A percentile compares a stretch with the other conserved stretches of the same genome.
Conservation (phyloP, 1,140 invertebrate species). For the Anastrepha obliqua region DNA sequence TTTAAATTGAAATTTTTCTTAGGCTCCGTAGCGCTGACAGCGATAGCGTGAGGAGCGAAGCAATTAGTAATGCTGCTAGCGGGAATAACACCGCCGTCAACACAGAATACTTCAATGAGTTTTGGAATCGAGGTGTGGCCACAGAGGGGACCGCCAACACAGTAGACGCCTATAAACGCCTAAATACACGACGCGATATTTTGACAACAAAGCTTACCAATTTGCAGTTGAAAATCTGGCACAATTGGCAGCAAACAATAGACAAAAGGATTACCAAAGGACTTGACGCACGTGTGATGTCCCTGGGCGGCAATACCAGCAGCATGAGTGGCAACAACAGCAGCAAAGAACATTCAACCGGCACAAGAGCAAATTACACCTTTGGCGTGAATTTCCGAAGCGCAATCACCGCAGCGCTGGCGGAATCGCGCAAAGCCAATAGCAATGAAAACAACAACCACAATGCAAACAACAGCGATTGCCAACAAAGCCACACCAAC, state of each 20-base stretch:
- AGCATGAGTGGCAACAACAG: not conserved
- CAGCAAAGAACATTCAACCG: not conserved
- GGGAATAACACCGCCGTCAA: not conserved
- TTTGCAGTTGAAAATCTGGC: conserved; percentile 71
- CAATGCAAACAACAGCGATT: too few relatives aligned
- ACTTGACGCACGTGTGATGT: conserved; percentile 62
- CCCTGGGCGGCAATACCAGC: conserved; percentile 16
- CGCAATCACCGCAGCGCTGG: conserved; percentile 37
- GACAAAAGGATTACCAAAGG: conserved; percentile 64
- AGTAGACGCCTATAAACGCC: conserved; percentile 33
- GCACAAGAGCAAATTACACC: conserved; percentile 22
- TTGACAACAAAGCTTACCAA: conserved; percentile 69
- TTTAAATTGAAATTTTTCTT: not conserved
- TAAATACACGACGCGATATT: conserved; percentile 65
- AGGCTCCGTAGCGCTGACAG: not conserved
- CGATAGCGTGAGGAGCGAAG: not conserved
- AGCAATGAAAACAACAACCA: not conserved
- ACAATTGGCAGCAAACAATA: conserved; percentile 66
- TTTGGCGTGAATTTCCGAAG: conserved; percentile 33
- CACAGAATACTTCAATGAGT: not conserved
- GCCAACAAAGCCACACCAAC: not conserved
- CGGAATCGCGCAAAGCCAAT: not conserved
- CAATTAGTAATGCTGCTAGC: not conserved
- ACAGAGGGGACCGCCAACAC: not conserved
- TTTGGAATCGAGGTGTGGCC: not conserved